Evolutionary conservation across 2,797 vertebrate species (phyloP).

Genomic region (Podargus strigoides): DNA sequence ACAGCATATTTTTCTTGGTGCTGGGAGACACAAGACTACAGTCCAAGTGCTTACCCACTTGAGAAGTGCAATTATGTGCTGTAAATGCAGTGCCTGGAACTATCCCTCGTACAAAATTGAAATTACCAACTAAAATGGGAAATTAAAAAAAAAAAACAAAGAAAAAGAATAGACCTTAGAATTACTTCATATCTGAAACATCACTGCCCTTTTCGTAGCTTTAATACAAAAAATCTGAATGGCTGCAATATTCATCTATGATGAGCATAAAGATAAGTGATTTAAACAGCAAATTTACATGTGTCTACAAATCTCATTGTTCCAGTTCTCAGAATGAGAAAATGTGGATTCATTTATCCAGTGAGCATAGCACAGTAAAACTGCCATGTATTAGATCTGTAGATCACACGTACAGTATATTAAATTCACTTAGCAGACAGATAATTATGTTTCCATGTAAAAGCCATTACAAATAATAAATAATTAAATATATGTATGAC

Average conservation of each 20-base stretch:
- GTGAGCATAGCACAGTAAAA: neutral
- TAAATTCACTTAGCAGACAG: neutral
- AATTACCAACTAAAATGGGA: neutral
- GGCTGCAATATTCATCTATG: neutral
- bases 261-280: neutral
- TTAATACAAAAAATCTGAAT: neutral
- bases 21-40: neutral
- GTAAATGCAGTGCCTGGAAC: constrained; percentile 25
- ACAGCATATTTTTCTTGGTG: neutral
- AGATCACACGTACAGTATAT: neutral
- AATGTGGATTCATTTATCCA: neutral
- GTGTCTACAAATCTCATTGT: neutral
- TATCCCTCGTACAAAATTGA: neutral
- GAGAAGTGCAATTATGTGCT: neutral
- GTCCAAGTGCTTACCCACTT: constrained; percentile 21
- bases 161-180: neutral
- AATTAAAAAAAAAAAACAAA: neutral
- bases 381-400: neutral
- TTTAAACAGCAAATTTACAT: neutral
- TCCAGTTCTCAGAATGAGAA: neutral
- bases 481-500: neutral
- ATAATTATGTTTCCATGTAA: constrained; percentile 2
- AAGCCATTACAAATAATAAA: constrained; percentile 32
- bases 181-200: neutral
- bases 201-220: neutral